Evolutionary conservation across 1,140 invertebrate genomes (phyloP).

Genomic region (Callitettix versicolor): DNA sequence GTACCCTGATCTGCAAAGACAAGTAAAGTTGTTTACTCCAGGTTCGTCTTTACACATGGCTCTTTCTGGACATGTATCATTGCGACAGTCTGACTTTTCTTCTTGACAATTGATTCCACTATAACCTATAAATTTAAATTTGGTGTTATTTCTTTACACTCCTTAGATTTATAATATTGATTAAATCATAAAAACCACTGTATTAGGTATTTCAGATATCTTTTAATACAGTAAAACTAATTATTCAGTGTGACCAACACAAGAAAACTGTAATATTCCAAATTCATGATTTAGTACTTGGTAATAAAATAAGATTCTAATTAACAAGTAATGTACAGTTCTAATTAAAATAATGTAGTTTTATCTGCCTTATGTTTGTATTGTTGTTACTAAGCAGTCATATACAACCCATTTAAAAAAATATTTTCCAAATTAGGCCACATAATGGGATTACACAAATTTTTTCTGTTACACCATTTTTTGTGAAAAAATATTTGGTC

Average conservation of each 20-base stretch:
- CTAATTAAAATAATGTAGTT: too few relatives aligned
- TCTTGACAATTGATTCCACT: slow-evolving; percentile 88
- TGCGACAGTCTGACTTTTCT: slow-evolving; percentile 78
- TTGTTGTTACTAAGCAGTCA: too few relatives aligned
- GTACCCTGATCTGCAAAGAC: slow-evolving; percentile 82
- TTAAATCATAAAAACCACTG: neutral
- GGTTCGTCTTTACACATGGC: slow-evolving; percentile 97
- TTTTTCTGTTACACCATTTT: too few relatives aligned
- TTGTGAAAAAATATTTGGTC: too few relatives aligned
- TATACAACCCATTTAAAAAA: too few relatives aligned
- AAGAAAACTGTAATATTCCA: neutral
- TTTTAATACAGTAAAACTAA: neutral
- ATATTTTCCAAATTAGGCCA: too few relatives aligned
- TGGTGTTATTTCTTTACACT: neutral
- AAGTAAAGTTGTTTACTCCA: slow-evolving; percentile 79
- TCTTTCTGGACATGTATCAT: slow-evolving; percentile 83
- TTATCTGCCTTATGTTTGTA: too few relatives aligned
- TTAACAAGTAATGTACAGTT: too few relatives aligned
- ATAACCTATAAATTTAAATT: slow-evolving; percentile 48
- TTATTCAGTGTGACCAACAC: neutral
- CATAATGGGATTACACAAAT: too few relatives aligned
- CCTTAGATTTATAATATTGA: neutral
- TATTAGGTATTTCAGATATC: neutral
- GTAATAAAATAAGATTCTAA: too few relatives aligned
- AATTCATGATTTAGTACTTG: too few relatives aligned